Evolutionary conservation across 2,113 vertebrate genomes (phyloP), one percentile per base, ranked within the genome.

Genomic region (Pteronura brasiliensis): DNA sequence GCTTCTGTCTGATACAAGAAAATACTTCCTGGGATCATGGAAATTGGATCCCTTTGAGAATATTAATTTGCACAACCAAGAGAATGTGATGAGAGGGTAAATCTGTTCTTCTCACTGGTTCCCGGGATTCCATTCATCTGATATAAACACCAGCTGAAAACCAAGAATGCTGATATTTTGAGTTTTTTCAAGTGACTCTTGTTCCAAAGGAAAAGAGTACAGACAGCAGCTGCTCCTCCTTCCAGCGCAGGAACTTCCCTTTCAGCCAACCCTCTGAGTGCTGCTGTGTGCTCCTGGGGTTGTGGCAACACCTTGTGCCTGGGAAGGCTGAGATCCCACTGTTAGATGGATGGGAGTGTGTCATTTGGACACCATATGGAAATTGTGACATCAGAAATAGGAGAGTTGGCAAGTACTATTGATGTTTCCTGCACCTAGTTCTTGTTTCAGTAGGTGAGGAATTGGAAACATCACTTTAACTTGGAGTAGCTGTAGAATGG

Each of bases 1-100:
- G 34, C 34, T 90, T 77, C 39, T 61, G 39, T 49, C 4, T 85
- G n/a, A 34, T 94, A 52, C 55, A 85, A 76, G 18, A 61, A 86
- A 92, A 69, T 49, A 76, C 77, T 86, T 82, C 17, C 72, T 59
- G 36, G 5, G 21, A 25, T 92, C 59, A 15, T 94, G 6, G 72
- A 90, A 93, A 93, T 29, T 47, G 15, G 25, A 12, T 84, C 42
- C 29, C 42, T 94, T 94, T 83, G 49, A 57, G 36, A 82, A 91
- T 61, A 85, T 90, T 76, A 80, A 47, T 90, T 98, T 96, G 9
- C 27, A 96, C 57, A 92, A 83, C 44, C 7, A 71, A 49, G 36
- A 77, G 88, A 89, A 61, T 55, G 31, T 52, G 69, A n/a, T 44
- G 49, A 82, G 7, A 49, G 21, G 11, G 4, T 29, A 76, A 61